Base-by-base conservation (phyloP, 2,113 vertebrate species). In the Thalassoma bifasciatum region DNA sequence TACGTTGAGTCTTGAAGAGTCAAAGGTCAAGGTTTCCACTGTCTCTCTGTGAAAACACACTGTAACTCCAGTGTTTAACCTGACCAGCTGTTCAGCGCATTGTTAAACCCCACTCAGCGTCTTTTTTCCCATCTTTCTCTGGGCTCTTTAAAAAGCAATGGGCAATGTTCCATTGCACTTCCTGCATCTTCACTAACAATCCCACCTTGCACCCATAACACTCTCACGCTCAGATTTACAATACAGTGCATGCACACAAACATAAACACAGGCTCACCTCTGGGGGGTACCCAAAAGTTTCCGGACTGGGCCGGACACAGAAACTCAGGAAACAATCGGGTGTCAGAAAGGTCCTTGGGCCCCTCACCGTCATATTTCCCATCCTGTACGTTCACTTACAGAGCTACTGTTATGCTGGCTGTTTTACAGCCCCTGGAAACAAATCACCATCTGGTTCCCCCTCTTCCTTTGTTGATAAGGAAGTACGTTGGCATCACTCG, bases 271-370 rank as follows among this genome's bases (percentile, higher is more conserved):
- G 77, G 53, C 53, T 57, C 75, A 77, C 66, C 69, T 75, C 74
- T 46, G 47, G 80, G 78, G 86, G 79, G 68, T 86, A 64, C 76
- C 87, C 86, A 88, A 91, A 86, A 72, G 86, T 90, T 92, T 90
- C 88, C 82, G 76, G 34, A 58, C 60, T 42, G 90, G 70, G 69
- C 84, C 42, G 11, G 82, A 85, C 81, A 71, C 67, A 80, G 77
- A 89, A 81, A 83, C 47, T 84, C 88, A 89, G 89, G 91, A 93
- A 93, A 89, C 78, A 91, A 90, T 92, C 79, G 81, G 75, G 79
- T 88, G 90, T 88, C 83, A 58, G 75, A 54, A 65, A 75, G 79
- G 82, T 72, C 81, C 70, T 60, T 73, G 77, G 82, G 36, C 36
- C 75, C 5, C 8, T 63, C 61, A 34, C 56, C 14, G 23, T 74